Conservation (phyloP, 37 sponge, comb jelly and placozoan genomes). For the Lycopodina hypogea region DNA sequence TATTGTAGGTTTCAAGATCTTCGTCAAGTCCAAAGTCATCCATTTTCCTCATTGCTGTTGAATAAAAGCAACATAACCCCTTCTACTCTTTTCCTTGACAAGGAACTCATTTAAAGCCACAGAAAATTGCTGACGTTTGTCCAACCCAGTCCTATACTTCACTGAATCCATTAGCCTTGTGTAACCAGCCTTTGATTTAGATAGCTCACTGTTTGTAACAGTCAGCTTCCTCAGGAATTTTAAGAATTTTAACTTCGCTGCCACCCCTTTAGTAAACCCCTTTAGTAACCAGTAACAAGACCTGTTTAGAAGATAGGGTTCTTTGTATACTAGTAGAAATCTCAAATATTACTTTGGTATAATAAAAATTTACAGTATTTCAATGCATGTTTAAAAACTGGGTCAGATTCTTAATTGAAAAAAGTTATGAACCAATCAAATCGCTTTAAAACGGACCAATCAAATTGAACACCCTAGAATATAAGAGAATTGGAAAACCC, state of each 20-base stretch:
- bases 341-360: not conserved
- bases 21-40: constrained; percentile 77
- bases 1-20: constrained; percentile 79
- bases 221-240: too few species aligned
- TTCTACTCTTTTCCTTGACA: constrained; percentile 57
- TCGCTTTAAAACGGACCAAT: constrained; percentile 45
- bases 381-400: not conserved
- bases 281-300: too few species aligned
- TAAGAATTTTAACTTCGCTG: too few species aligned
- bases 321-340: not conserved
- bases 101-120: constrained; percentile 65
- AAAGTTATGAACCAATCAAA: constrained; percentile 40
- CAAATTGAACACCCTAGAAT: constrained; percentile 31
- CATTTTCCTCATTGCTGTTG: constrained; percentile 63
- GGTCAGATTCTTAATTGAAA: constrained; percentile 4
- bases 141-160: constrained; percentile 10
- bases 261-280: too few species aligned
- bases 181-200: not conserved
- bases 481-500: not conserved
- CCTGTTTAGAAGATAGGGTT: not conserved
- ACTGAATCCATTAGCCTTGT: constrained; percentile 49
- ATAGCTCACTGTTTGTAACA: not conserved
- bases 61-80: constrained; percentile 83
- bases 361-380: constrained; percentile 9
- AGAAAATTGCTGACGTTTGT: constrained; percentile 46